Base-by-base conservation (phyloP, 2,113 vertebrate genomes). In the Axis porcinus region DNA sequence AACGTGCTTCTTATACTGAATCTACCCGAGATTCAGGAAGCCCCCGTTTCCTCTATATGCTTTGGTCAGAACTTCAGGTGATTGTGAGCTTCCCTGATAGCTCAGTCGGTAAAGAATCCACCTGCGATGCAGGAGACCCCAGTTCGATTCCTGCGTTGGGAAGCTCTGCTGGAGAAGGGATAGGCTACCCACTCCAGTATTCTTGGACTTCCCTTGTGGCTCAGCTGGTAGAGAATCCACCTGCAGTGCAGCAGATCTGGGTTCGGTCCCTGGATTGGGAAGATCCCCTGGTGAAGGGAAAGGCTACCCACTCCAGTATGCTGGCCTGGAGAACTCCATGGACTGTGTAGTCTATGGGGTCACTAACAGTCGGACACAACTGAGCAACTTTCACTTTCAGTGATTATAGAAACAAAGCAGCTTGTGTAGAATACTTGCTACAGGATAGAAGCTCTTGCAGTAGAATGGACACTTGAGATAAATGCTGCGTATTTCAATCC, bases 311-410 rank as follows among this genome's bases (percentile, higher is more conserved):
- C 33, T 67, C n/a, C 17, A 5, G 9, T 21, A 36, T 36, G 21
- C n/a, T 36, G 64, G 17, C 64, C 64, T 36, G 64, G n/a, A 70
- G 64, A 70, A 11, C 36, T 21, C 64, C 64, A 21, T 36, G 64
- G n/a, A 36, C 64, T 70, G 64, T 11, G 0, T 23, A 70, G n/a
- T 40, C 67, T 36, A 12, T 2, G 17, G 36, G 67, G 67, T 70
- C 2, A 2, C n/a, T 40, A 19, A 36, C n/a, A 40, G 67, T 36
- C 4, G 4, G n/a, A 70, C 67, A 23, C 9, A 0, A 2, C 67
- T 23, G n/a, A 12, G n/a, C 0, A 5, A 40, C 67, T 70, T 23
- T 36, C n/a, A 40, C 5, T 36, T 6, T 70, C 19, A 70, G 67
- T 40, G n/a, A 6, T 79, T 54, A 4, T 88, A 50, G 70, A 95